A percentile compares a stretch with the other conserved stretches of the same genome.
Conservation (phyloP, 2,113 vertebrate species). For the Marcusenius ussheri region DNA sequence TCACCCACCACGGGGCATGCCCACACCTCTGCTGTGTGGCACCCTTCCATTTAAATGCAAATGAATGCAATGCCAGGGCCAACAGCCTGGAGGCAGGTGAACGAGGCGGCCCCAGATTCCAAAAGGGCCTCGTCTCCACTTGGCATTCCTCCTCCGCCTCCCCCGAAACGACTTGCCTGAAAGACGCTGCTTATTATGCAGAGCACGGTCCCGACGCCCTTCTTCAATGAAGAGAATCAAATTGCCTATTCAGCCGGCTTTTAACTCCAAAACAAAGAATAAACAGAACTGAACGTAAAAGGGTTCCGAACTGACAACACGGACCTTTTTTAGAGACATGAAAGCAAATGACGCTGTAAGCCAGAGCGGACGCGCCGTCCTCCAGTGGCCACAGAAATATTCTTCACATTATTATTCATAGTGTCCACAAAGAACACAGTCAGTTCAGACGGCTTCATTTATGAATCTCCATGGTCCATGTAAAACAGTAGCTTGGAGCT, state of each 20-base stretch:
- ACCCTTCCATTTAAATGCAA: conserved; percentile 61
- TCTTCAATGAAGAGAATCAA: not conserved
- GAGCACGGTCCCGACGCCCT: not conserved
- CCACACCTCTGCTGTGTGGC: conserved; percentile 22
- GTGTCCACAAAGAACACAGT: not conserved
- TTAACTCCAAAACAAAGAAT: conserved; percentile 4
- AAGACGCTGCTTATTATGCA: not conserved
- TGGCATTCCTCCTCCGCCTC: not conserved
- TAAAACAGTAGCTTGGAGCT: not conserved
- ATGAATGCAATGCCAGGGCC: conserved; percentile 47
- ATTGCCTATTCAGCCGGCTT: not conserved
- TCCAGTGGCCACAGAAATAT: not conserved
- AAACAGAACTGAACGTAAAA: not conserved
- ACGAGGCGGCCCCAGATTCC: conserved; percentile 39
- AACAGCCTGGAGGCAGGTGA: conserved; percentile 51
- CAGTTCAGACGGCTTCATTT: not conserved
- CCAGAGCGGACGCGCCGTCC: not conserved
- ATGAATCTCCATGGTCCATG: not conserved
- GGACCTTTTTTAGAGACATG: not conserved
- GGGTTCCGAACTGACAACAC: not conserved
- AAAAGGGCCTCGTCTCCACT: conserved; percentile 35
- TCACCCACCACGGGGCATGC: not conserved
- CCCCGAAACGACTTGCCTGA: not conserved
- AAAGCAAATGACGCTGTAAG: not conserved
- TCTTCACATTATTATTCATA: not conserved